phyloP scores from a whole-genome alignment of 23 tunicate genomes.

The Phallusia fumigata region DNA sequence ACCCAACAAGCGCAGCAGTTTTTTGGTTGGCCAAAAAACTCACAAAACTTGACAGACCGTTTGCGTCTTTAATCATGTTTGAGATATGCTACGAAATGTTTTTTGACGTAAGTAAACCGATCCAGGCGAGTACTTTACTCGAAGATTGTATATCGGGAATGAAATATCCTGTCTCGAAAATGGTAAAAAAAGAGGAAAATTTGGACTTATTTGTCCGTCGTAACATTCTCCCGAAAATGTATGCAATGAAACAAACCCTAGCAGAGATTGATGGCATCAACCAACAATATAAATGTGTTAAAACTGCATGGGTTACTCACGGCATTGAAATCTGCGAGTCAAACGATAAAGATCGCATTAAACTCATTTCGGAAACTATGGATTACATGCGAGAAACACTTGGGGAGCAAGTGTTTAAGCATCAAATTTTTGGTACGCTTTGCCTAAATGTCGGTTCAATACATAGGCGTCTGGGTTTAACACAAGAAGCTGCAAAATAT shows the following conservation, averaged over 20 bases:
- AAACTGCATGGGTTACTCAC: background rate
- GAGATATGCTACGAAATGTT: background rate
- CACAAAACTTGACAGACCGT: background rate
- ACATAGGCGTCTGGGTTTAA: background rate
- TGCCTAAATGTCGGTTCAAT: background rate
- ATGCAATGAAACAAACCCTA: background rate
- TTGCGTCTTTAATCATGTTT: background rate
- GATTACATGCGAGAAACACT: background rate
- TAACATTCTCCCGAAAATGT: background rate
- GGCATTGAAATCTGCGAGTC: constrained; percentile 3
- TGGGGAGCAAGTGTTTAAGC: background rate
- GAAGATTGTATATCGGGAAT: background rate
- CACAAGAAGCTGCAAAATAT: background rate
- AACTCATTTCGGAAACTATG: background rate
- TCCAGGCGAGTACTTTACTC: background rate
- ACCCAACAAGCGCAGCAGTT: background rate
- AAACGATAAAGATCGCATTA: background rate
- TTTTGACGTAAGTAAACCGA: background rate
- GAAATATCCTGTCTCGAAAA: background rate
- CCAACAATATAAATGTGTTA: background rate
- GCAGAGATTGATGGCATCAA: background rate
- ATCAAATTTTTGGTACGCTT: constrained; percentile 1
- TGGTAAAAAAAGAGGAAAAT: background rate
- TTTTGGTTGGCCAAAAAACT: background rate
- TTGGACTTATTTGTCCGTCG: background rate